phyloP scores from a whole-genome alignment of 2,888 invertebrate genomes.

The Calameuta pallipes region DNA sequence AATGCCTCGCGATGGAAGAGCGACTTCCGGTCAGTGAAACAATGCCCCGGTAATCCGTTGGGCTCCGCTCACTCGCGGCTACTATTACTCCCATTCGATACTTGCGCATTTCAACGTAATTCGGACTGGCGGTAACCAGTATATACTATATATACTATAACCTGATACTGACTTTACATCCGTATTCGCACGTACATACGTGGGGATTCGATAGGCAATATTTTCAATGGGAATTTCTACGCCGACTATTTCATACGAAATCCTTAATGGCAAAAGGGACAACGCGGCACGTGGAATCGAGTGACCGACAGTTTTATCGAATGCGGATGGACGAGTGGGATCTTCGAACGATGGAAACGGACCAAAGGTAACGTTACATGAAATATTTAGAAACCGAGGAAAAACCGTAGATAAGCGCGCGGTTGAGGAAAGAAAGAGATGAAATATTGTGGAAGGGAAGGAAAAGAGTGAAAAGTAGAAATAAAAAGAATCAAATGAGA shows the following conservation, averaged over 20 bases:
- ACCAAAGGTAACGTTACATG: not conserved
- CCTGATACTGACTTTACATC: not conserved
- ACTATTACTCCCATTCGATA: slow-evolving; percentile 30
- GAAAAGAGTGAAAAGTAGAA: not conserved
- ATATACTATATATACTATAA: not conserved
- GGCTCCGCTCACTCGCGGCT: slow-evolving; percentile 22
- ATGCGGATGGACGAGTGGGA: not conserved
- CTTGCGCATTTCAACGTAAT: not conserved
- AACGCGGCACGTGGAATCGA: not conserved
- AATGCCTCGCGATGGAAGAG: slow-evolving; percentile 59
- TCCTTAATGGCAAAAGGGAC: not conserved
- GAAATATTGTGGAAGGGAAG: not conserved
- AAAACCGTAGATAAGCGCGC: not conserved
- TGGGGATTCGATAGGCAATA: not conserved
- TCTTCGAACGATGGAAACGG: not conserved
- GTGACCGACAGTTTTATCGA: not conserved
- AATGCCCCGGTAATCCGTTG: slow-evolving; percentile 39
- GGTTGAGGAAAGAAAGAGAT: not conserved
- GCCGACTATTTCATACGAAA: not conserved
- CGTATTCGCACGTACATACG: not conserved
- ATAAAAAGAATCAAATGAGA: not conserved
- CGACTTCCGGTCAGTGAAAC: slow-evolving; percentile 60
- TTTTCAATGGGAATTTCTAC: not conserved
- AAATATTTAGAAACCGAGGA: not conserved
- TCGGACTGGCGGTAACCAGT: not conserved